Conservation (phyloP, 2,113 vertebrate species). For the Mirza zaza region DNA sequence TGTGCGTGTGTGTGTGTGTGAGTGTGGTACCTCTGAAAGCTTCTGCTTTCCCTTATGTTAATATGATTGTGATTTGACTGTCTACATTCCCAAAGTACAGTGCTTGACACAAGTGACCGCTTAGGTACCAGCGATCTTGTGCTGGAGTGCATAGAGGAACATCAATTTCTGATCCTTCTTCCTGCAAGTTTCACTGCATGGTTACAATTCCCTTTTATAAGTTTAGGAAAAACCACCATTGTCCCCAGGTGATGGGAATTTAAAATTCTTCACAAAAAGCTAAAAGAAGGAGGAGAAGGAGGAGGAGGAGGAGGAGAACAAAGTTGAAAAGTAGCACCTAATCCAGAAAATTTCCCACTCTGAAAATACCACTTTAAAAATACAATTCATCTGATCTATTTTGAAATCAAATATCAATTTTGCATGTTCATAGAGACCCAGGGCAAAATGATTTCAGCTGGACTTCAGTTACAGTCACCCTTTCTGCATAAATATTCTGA, state of each 20-base stretch:
- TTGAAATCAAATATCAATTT: constrained; percentile 27
- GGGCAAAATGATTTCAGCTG: neutral
- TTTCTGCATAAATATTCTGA: constrained; percentile 35
- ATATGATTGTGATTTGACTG: neutral
- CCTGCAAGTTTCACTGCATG: neutral
- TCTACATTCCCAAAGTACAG: neutral
- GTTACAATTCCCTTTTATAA: neutral
- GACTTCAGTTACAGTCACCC: neutral
- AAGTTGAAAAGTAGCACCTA: neutral
- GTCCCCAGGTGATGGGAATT: neutral
- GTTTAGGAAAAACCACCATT: constrained; percentile 10
- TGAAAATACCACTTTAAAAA: constrained; percentile 24
- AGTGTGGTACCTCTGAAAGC: neutral
- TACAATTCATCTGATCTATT: neutral
- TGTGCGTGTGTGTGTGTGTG: neutral
- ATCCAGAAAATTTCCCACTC: neutral
- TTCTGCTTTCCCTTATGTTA: neutral
- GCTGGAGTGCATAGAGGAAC: neutral
- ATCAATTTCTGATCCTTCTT: neutral
- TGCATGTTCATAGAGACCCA: neutral
- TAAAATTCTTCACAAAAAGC: neutral
- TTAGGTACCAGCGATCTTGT: neutral
- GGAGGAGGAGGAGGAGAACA: neutral
- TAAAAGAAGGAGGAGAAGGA: neutral
- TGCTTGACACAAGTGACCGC: neutral